Evolutionary conservation across 2,888 invertebrate genomes (phyloP).

Genomic region (Ophion obscuratus): DNA sequence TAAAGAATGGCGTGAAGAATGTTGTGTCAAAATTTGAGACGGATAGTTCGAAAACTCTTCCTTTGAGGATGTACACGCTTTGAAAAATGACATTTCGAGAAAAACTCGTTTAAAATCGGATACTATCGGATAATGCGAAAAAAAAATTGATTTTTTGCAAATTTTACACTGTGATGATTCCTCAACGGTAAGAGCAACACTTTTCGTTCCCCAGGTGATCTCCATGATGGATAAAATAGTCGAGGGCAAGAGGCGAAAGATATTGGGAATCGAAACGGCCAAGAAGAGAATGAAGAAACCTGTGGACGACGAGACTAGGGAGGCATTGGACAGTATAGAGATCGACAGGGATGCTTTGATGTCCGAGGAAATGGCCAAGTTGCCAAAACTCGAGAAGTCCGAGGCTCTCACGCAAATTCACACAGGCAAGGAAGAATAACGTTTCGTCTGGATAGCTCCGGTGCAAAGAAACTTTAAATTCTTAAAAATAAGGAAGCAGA

Average conservation of each 20-base stretch:
- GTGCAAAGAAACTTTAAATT: neutral
- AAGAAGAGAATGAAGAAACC: slow-evolving; percentile 78
- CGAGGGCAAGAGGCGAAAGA: slow-evolving; percentile 90
- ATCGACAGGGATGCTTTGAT: slow-evolving; percentile 87
- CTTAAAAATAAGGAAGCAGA: too few relatives aligned
- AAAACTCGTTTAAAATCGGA: too few relatives aligned
- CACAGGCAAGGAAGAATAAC: slow-evolving; percentile 83
- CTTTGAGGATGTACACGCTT: too few relatives aligned
- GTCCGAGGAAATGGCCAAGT: slow-evolving; percentile 89
- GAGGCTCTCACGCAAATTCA: slow-evolving; percentile 90
- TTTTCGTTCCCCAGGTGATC: slow-evolving; percentile 22
- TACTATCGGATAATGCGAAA: too few relatives aligned
- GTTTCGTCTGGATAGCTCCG: neutral
- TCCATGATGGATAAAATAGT: slow-evolving; percentile 90
- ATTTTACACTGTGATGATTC: too few relatives aligned
- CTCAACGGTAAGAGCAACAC: neutral
- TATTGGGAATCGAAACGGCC: slow-evolving; percentile 82
- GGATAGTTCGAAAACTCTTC: too few relatives aligned
- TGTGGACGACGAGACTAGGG: slow-evolving; percentile 77
- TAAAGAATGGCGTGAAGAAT: too few relatives aligned
- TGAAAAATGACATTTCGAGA: too few relatives aligned
- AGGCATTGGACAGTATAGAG: slow-evolving; percentile 76
- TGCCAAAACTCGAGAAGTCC: slow-evolving; percentile 86
- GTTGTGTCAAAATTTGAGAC: too few relatives aligned
- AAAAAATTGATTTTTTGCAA: too few relatives aligned